phyloP scores from a whole-genome alignment of 1,140 invertebrate species.

The Drosophila melanogaster region Release_6_plus_ISO1_MT NT_037436.4:10444501-10445000 shows the following conservation, averaged over 20 bases:
- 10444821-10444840: too few species aligned
- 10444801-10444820: too few species aligned
- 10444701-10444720: constrained; percentile 69
- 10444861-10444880: too few species aligned
- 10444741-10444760: constrained; percentile 33
- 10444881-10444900: too few species aligned
- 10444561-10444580: constrained; percentile 53
- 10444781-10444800: too few species aligned
- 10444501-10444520: constrained; percentile 14
- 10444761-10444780: neutral
- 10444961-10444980: constrained; percentile 51
- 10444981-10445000: constrained; percentile 6
- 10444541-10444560: constrained; percentile 81
- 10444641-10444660: constrained; percentile 14
- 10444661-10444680: constrained; percentile 18
- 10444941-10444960: constrained; percentile 37
- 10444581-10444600: constrained; percentile 76
- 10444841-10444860: too few species aligned
- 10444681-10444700: constrained; percentile 57
- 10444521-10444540: constrained; percentile 61
- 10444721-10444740: constrained; percentile 53
- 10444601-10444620: constrained; percentile 44
- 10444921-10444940: constrained; percentile 6
- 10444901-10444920: neutral
- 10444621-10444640: constrained; percentile 29